Base-by-base conservation (phyloP, 2,888 invertebrate genomes). In the Perdita meconis region DNA sequence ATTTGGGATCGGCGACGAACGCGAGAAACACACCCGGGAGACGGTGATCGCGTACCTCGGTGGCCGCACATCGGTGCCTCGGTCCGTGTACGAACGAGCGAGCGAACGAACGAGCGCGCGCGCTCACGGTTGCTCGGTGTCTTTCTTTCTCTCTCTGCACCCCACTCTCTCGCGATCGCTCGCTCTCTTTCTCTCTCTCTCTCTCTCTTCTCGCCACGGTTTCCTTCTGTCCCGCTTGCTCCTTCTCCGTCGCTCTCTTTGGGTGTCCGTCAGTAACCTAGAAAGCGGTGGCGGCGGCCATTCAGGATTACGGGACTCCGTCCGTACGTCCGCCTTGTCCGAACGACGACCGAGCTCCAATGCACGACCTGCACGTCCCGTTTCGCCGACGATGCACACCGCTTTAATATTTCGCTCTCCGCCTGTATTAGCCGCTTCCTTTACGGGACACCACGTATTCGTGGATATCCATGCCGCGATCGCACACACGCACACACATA, bases 201-300 rank as follows among this genome's bases (percentile, higher is more conserved):
- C 40, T 22, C 51, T 57, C 56, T 47, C 42, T 64, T 56, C 44
- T 47, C 65, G 55, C 40, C 44, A 12, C 26, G 30, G n/a, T 44
- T 10, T 60, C 66, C 59, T 53, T 60, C 61, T 66, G 13, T 66
- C 38, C 12, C 42, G 24, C 57, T 60, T 42, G 44, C 16, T 47
- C 36, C 36, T 60, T 72, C 81, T 77, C 70, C 34, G 66, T 70
- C 78, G 61, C 75, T 71, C 79, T 70, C 81, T 80, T 81, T 72
- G 83, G 78, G 72, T 87, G 87, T 88, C 87, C 89, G 90, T 87
- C 89, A 88, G 89, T 90, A 90, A 90, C 90, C 90, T 90, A 90
- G 89, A 90, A 90, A 90, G 89, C 88, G 82, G 82, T 79, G 83
- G 75, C 80, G 88, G 90, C 90, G 87, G 90, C 90, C 90, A 90